Evolutionary conservation across 53 echinoderm and acorn worm species (phyloP).

Genomic region (Paracentrotus lividus): DNA sequence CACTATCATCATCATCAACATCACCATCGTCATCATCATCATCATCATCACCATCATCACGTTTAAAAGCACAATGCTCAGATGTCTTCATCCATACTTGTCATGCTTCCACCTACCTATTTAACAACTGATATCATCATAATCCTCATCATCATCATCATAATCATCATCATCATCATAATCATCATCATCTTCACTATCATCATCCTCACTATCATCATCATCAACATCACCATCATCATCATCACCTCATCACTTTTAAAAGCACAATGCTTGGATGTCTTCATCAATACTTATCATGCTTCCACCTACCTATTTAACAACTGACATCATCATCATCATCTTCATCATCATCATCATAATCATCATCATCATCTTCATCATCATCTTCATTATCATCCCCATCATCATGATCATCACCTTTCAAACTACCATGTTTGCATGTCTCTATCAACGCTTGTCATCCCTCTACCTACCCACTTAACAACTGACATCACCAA

Average conservation of each 20-base stretch:
- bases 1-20: background rate
- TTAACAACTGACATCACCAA: constrained; percentile 9
- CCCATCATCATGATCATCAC: constrained; percentile 1
- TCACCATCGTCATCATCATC: background rate
- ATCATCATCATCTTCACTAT: background rate
- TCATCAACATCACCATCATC: constrained; percentile 14
- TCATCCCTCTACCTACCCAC: background rate
- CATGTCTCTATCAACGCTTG: background rate
- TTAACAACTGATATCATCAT: too few relatives aligned
- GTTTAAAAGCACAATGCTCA: background rate
- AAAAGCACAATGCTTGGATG: background rate
- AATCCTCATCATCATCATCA: background rate
- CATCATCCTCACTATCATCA: background rate
- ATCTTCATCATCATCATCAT: constrained; percentile 37
- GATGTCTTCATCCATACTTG: too few relatives aligned
- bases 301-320: too few relatives aligned
- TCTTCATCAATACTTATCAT: too few relatives aligned
- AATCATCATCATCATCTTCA: constrained; percentile 1
- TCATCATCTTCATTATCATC: constrained; percentile 45
- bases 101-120: too few relatives aligned
- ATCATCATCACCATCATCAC: background rate
- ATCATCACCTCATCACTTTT: background rate
- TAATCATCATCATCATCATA: background rate
- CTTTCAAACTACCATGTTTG: background rate
- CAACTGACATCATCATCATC: background rate